Percentiles rank a stretch among this genome's conserved stretches.
phyloP scores from a whole-genome alignment of 2,113 vertebrate species.

The Mobula hypostoma region DNA sequence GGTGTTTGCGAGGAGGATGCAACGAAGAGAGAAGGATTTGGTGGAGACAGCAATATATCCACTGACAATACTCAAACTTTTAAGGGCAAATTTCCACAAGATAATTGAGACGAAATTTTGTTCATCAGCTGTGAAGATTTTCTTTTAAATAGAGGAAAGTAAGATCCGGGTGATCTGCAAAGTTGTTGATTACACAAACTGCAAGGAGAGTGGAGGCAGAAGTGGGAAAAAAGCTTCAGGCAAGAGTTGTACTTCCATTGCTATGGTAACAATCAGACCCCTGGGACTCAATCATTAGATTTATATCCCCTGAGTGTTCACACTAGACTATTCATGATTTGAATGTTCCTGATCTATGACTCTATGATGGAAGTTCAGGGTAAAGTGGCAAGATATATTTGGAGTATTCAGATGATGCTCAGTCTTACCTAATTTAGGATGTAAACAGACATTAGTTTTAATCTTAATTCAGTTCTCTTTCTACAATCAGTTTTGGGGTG shows the following conservation, averaged over 20 bases:
- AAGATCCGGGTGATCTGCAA: neutral
- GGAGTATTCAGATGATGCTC: neutral
- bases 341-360: neutral
- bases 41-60: no score
- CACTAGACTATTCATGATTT: neutral
- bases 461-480: neutral
- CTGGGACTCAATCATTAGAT: neutral
- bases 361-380: neutral
- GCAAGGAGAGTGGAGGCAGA: neutral
- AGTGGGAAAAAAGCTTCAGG: neutral
- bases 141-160: neutral
- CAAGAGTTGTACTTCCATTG: neutral
- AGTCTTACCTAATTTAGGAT: neutral
- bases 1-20: no score
- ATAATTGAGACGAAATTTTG: neutral
- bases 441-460: neutral
- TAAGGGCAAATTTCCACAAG: neutral
- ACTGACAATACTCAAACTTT: neutral
- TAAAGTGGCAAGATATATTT: neutral
- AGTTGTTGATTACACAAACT: neutral
- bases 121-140: neutral
- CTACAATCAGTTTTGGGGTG: neutral
- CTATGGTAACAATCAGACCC: constrained; percentile 11
- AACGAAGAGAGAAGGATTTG: no score
- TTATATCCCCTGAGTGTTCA: neutral